Base-by-base conservation (phyloP, 2,797 vertebrate species). In the Ispidina lecontei region DNA sequence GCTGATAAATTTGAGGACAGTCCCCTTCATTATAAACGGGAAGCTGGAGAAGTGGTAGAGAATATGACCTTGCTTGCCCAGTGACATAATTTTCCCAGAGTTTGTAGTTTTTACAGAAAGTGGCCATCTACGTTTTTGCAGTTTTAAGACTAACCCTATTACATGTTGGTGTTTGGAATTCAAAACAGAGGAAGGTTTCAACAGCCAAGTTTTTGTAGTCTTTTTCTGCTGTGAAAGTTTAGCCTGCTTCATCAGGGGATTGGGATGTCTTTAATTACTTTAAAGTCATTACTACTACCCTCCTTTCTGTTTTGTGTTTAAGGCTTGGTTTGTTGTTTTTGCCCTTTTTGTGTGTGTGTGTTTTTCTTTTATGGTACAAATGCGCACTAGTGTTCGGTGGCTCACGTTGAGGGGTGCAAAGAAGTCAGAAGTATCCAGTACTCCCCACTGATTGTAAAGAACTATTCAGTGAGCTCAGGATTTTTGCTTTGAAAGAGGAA, bases 211-310 rank as follows among this genome's bases (percentile, higher is more conserved):
- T 60, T 84, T 69, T 69, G 4, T 62, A 15, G 46, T 19, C 31
- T 62, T 84, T 55, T 86, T 84, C 35, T 44, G 44, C 41, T 79
- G 52, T 68, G 56, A 49, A 72, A 67, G 79, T 90, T 63, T 82
- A 84, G 29, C 47, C 9, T 37, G 28, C 1, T 89, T 86, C 60
- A 67, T 14, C 29, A 72, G 47, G 23, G 26, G 22, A 7, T 75
- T 72, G 47, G 55, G 28, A 47, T 15, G 19, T 54, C 33, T 67
- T 68, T 59, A 63, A 14, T 71, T 41, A 51, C 37, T 39, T 39
- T 39, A 14, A 39, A 39, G 37, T 39, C 37, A 39, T 39, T 39
- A 39, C 37, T 39, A 14, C 69, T 84, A 54, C 26, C 7, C 5
- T 64, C 8, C 69, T 74, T 17, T 37, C 26, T 72, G 6, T 25